Conservation (phyloP, 2,797 vertebrate species). For the Centropyge bicolor region DNA sequence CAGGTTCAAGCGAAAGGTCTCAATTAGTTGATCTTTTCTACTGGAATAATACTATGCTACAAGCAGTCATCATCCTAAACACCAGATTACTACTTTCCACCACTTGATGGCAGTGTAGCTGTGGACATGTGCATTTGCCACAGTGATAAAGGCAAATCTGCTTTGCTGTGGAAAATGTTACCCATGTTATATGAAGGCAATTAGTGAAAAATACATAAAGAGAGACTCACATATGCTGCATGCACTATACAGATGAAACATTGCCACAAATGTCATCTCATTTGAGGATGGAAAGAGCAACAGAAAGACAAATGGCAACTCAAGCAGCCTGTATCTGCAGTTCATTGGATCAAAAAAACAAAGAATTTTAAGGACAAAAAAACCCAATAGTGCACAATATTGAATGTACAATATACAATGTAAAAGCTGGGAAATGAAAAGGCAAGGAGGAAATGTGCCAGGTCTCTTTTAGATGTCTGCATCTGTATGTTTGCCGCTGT, state of each 20-base stretch:
- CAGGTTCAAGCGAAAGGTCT: background rate
- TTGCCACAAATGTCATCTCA: background rate
- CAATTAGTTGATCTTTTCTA: background rate
- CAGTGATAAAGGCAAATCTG: conserved; percentile 15
- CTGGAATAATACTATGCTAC: background rate
- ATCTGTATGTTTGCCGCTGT: background rate
- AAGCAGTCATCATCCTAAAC: background rate
- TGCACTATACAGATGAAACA: background rate
- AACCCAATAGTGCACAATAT: background rate
- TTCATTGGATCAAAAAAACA: background rate
- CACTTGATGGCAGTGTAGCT: conserved; percentile 82
- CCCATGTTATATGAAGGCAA: background rate
- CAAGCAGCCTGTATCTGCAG: background rate
- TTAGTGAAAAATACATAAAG: background rate
- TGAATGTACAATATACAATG: background rate
- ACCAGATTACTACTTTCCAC: conserved; percentile 34
- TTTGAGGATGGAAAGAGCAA: background rate
- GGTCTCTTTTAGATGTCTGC: background rate
- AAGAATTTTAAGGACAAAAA: too few relatives aligned
- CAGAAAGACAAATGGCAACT: background rate
- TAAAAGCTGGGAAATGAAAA: background rate
- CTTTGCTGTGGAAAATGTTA: conserved; percentile 21
- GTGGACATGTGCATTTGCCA: conserved; percentile 50
- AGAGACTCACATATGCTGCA: background rate
- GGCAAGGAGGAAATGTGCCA: too few relatives aligned